These are phyloP conservation scores for Asteroscopus sphinx DNA, from an alignment of 2,888 invertebrate genomes.

Conservation along the genomic window DNA sequence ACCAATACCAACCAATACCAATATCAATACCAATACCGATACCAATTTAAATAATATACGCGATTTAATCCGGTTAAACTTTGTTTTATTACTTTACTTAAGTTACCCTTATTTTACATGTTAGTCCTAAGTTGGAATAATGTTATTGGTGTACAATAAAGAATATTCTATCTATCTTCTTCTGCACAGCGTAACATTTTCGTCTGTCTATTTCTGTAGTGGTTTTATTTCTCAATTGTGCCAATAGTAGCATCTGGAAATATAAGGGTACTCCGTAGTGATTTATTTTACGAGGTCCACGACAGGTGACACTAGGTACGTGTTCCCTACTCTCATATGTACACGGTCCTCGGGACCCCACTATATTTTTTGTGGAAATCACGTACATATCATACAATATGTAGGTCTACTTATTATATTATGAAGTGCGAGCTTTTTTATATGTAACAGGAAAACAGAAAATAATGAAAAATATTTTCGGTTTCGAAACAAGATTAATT, in stretches of 20 bases:
- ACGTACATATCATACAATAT: conserved; percentile 27
- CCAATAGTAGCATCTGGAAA: conserved; percentile 61
- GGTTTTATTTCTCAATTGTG: conserved; percentile 64
- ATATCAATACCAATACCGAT: no score
- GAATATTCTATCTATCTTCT: no score
- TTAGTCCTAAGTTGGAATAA: no score
- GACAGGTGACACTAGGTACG: conserved; percentile 55
- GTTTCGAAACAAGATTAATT: no score
- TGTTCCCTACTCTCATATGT: conserved; percentile 51
- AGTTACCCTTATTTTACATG: no score
- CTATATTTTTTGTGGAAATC: conserved; percentile 42
- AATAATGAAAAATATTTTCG: no score
- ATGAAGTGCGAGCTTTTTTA: conserved; percentile 9
- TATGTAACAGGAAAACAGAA: not conserved
- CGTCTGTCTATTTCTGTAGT: conserved; percentile 23
- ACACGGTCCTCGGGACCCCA: conserved; percentile 23
- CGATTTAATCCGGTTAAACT: no score
- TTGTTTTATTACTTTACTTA: no score
- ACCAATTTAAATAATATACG: no score
- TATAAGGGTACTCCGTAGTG: conserved; percentile 60
- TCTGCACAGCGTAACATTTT: conserved; percentile 1
- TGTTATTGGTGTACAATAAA: no score
- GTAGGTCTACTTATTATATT: conserved; percentile 9
- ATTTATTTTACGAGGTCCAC: conserved; percentile 69
- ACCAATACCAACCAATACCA: no score